Evolutionary conservation across 2,113 vertebrate species (phyloP), one percentile per base, ranked within the genome.

Genomic region (Poeciliopsis occidentalis): DNA sequence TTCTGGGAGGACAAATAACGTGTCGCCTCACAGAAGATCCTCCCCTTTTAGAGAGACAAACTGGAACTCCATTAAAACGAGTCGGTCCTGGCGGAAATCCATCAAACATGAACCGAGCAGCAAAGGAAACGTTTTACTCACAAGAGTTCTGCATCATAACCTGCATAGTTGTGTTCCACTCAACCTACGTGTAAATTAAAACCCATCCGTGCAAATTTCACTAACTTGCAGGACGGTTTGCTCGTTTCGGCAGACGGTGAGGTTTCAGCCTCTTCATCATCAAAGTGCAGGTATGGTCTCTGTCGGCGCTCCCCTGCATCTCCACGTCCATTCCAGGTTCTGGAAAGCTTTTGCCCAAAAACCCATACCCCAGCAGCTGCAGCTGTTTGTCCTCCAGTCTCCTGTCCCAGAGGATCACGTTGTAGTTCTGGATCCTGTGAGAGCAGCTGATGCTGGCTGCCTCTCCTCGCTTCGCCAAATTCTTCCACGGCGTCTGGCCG

Each of bases 391-490:
- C 24, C 1, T 66, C 6, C 41, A 12, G 51, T 67, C 75, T 85
- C 34, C 82, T 86, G 76, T 87, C 89, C 87, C 90, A 88, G 32
- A 63, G 61, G 0, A 88, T 84, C 17, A 0, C 22, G 0, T 88
- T 5, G 17, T 88, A 83, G 75, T 0, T 68, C 4, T 47, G 1
- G 44, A 82, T 75, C 8, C 29, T 80, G 8, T 91, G 88, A 11
- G 64, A 75, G 41, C 90, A 91, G 30, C 3, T 4, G 4, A 91
- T 39, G 17, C 12, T 10, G 22, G 68, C 78, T 7, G 39, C 2
- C 64, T 12, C 0, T 75, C 63, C 70, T 29, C 8, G 44, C 1
- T 26, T 19, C 4, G 4, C 69, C 24, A 27, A 29, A 22, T 81
- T 69, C 3, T 65, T 1, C 0, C 7, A 47, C 54, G 84, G 79